Evolutionary conservation across 1,140 invertebrate genomes (phyloP).

Genomic region (Procambarus virginalis): DNA sequence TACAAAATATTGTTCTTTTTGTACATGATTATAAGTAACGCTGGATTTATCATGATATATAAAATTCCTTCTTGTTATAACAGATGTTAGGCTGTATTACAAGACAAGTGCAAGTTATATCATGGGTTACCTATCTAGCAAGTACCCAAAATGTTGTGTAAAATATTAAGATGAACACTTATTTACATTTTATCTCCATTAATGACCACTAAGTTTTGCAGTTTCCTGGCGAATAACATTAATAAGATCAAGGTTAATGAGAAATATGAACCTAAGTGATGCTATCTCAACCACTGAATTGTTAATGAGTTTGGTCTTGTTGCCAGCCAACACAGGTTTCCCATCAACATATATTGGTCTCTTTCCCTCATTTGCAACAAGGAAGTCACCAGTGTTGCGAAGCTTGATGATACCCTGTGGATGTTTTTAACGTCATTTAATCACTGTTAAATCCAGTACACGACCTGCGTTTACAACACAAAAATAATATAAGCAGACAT

Average conservation of each 20-base stretch:
- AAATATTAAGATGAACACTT: not conserved
- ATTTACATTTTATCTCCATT: not conserved
- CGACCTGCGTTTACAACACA: too few relatives aligned
- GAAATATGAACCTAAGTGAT: slow-evolving; percentile 79
- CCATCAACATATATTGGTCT: slow-evolving; percentile 95
- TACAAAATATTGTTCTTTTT: not conserved
- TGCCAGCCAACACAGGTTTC: slow-evolving; percentile 87
- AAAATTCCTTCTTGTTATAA: too few relatives aligned
- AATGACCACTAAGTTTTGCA: slow-evolving; percentile 77
- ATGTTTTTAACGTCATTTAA: not conserved
- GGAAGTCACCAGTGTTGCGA: slow-evolving; percentile 94
- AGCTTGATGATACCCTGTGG: slow-evolving; percentile 92
- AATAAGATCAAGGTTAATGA: slow-evolving; percentile 93
- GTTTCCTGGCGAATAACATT: slow-evolving; percentile 88
- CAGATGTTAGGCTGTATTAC: too few relatives aligned
- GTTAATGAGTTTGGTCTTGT: slow-evolving; percentile 90
- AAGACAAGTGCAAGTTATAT: not conserved
- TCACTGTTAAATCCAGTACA: too few relatives aligned
- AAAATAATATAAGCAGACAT: too few relatives aligned
- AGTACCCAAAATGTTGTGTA: not conserved
- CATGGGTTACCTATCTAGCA: not conserved
- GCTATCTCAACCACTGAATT: slow-evolving; percentile 94
- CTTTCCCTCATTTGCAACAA: slow-evolving; percentile 95
- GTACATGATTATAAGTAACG: not conserved
- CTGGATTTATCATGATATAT: not conserved